A percentile compares a stretch with the other conserved stretches of the same genome.
Conservation (phyloP, 2,113 vertebrate species). For the Drymodes brunneopygia region DNA sequence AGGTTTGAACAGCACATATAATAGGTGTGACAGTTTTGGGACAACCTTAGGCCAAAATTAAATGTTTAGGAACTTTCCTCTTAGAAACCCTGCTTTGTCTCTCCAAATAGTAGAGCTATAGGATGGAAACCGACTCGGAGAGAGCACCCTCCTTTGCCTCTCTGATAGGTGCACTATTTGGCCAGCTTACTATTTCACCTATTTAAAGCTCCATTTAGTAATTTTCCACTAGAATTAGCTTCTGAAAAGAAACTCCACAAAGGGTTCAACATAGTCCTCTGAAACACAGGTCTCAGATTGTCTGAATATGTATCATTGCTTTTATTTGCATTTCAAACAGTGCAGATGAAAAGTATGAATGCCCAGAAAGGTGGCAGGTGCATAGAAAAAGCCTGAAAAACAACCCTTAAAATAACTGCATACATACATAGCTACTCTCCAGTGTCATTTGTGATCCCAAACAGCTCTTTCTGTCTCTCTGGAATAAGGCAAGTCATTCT, state of each 20-base stretch:
- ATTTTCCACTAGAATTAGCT: not conserved
- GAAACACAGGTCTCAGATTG: not conserved
- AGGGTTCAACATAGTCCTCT: not conserved
- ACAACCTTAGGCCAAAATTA: not conserved
- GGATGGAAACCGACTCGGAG: not conserved
- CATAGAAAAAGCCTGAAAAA: constrained; percentile 1
- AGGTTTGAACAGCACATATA: not conserved
- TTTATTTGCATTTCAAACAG: constrained; percentile 54
- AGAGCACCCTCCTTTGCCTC: not conserved
- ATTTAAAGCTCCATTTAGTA: not conserved
- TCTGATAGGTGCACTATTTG: not conserved
- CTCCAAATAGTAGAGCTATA: not conserved
- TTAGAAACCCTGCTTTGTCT: not conserved
- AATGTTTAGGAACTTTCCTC: not conserved
- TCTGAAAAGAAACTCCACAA: not conserved
- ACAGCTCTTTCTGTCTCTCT: not conserved
- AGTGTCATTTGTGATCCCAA: not conserved
- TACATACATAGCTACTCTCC: not conserved
- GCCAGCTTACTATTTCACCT: not conserved
- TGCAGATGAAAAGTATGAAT: constrained; percentile 11
- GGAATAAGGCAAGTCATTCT: constrained; percentile 26
- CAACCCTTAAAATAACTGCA: not conserved
- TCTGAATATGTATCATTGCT: constrained; percentile 11
- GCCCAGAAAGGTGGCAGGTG: constrained; percentile 4
- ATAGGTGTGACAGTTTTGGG: not conserved